These are phyloP conservation scores for Cichladusa arquata DNA, from an alignment of 2,113 vertebrate species.

Conservation along the genomic window DNA sequence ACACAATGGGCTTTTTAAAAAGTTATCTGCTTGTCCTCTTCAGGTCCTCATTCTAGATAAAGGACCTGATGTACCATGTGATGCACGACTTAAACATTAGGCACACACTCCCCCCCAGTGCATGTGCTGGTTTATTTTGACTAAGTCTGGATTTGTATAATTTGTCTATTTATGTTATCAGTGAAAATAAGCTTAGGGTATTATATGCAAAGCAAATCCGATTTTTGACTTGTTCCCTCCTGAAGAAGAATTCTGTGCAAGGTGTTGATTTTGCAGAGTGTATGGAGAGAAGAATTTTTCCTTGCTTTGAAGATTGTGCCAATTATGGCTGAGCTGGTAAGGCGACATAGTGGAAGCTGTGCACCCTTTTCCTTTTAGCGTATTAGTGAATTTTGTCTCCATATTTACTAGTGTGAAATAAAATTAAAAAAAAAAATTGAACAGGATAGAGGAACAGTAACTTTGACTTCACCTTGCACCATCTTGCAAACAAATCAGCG, in stretches of 20 bases:
- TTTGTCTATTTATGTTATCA: not conserved
- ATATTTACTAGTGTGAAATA: not conserved
- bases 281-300: not conserved
- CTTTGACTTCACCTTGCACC: slow-evolving; percentile 46
- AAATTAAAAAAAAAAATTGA: not conserved
- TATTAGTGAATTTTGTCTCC: not conserved
- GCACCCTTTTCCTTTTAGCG: not conserved
- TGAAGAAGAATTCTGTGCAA: not conserved
- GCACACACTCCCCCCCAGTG: not conserved
- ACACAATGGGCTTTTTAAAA: not conserved
- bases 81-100: not conserved
- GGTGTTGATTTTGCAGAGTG: not conserved
- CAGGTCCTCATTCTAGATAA: not conserved
- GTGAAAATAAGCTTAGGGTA: not conserved
- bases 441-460: slow-evolving; percentile 3
- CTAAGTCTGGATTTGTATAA: not conserved
- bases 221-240: not conserved
- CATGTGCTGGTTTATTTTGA: not conserved
- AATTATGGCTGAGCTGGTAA: not conserved
- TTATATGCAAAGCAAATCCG: not conserved
- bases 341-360: rapidly evolving
- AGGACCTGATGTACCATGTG: not conserved
- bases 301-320: not conserved
- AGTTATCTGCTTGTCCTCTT: not conserved
- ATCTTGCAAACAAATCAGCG: slow-evolving; percentile 22